Evolutionary conservation across 2,797 vertebrate genomes (phyloP), one percentile per base, ranked within the genome.

Genomic region (Clarias fuscus): DNA sequence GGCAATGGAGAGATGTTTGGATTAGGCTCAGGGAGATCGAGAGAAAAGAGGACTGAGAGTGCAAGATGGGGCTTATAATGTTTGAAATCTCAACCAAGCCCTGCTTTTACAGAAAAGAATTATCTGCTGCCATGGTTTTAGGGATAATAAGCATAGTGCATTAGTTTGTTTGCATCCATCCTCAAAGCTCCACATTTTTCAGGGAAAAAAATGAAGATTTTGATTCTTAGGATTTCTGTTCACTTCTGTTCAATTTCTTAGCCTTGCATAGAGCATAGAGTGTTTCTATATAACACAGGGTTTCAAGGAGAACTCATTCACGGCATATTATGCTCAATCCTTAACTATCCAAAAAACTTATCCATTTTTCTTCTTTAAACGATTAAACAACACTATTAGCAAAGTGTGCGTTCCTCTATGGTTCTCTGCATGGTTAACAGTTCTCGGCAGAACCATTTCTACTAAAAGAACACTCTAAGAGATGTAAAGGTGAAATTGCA

Each of bases 1-100:
- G 80, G 86, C 87, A 59, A 86, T 85, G 85, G 86, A 77, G 76
- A 89, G 89, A 89, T 90, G 90, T 91, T 91, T 90, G 87, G 90
- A 90, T 90, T 89, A 89, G 85, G 88, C 84, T 88, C 84, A 84
- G 84, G 73, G 84, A 85, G 87, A 86, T 84, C 11, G 90, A 86
- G 82, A 84, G 84, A 86, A 84, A 83, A 67, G 65, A 82, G 88
- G 59, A 73, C 61, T 77, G 70, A 87, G 72, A 88, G 85, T 79
- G 78, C 85, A 67, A 68, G 84, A 88, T 89, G 82, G 83, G 73
- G 82, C 85, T 88, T 86, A 88, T 67, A 86, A 82, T 87, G 90
- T 88, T 90, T 90, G 88, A 82, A 82, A 82, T 82, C 43, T 68
- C 80, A 82, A 18, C 10, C 71, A 90, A 86, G 85, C 81, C 72